Evolutionary conservation across 2,113 vertebrate species (phyloP).

Genomic region (Sarotherodon lohbergeri): DNA sequence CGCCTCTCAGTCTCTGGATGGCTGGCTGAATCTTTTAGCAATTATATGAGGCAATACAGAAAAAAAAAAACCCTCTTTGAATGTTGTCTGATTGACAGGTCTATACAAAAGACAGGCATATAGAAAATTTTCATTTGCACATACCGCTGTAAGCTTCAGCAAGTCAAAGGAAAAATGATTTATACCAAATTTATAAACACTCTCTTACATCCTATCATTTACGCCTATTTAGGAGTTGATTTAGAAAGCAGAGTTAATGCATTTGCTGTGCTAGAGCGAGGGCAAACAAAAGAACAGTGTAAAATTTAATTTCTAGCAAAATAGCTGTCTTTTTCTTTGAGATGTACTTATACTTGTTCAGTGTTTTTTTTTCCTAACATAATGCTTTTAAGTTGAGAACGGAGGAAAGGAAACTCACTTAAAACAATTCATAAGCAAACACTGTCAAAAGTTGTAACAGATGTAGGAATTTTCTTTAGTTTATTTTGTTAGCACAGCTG

Average conservation of each 20-base stretch:
- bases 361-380: fast-evolving
- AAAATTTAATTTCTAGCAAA: background rate
- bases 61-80: background rate
- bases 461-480: background rate
- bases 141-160: background rate
- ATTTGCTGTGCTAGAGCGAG: background rate
- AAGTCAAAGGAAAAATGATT: background rate
- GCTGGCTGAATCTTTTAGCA: background rate
- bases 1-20: background rate
- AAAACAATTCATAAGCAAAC: background rate
- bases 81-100: background rate
- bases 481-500: background rate
- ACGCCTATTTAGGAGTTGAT: background rate
- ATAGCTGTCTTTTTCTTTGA: background rate
- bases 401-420: background rate
- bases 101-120: background rate
- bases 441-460: background rate
- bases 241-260: background rate
- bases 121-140: background rate
- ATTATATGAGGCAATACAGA: background rate
- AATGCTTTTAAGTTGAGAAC: background rate
- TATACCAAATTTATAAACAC: background rate
- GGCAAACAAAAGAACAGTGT: background rate
- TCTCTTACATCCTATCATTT: background rate
- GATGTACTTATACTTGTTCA: background rate